Evolutionary conservation across 1,140 invertebrate genomes (phyloP), one percentile per base, ranked within the genome.

Genomic region (Dolichoris vasculosae): DNA sequence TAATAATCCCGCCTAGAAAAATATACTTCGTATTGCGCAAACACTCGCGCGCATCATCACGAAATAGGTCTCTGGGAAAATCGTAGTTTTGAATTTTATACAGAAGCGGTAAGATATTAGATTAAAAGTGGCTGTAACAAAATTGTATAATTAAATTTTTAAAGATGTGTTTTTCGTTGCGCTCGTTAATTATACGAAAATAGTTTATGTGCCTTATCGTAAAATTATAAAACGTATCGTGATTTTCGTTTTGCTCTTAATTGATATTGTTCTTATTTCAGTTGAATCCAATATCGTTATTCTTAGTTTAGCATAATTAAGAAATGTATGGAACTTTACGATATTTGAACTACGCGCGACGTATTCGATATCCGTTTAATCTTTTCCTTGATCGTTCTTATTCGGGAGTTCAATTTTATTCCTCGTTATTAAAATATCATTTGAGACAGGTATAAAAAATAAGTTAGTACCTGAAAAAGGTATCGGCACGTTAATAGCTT

Each of bases 1-100:
- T 85, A 85, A 85, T 85, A 85, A 79, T 85, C 75, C 26, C 75
- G 59, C 76, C 43, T 84, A 55, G 75, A 84, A 51, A 83, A 84
- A 71, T 51, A 35, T 26, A 46, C 51, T 26, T 59, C 63, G 48
- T 38, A 82, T 82, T 32, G 67, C 35, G 20, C 69, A 8, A 17
- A 38, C 26, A 75, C 23, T 71, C 23, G 38, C 51, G 63, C 32
- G 9, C 46, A 55, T 26, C 9, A 35, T 26, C 55, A 38, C 9
- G 43, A 77, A 51, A 51, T 35, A n/a, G 20, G 7, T 35, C 82
- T 35, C 55, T 32, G 76, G 59, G 30, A 63, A 46, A 77, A 6
- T 64, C 35, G 40, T 30, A 46, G 0, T 69, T 69, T 48, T 32
- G 3, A 46, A 67, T 43, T 81, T n/a, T n/a, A 71, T 9, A n/a